Conservation (phyloP, 2,888 invertebrate species). For the Phaonia tiefii region DNA sequence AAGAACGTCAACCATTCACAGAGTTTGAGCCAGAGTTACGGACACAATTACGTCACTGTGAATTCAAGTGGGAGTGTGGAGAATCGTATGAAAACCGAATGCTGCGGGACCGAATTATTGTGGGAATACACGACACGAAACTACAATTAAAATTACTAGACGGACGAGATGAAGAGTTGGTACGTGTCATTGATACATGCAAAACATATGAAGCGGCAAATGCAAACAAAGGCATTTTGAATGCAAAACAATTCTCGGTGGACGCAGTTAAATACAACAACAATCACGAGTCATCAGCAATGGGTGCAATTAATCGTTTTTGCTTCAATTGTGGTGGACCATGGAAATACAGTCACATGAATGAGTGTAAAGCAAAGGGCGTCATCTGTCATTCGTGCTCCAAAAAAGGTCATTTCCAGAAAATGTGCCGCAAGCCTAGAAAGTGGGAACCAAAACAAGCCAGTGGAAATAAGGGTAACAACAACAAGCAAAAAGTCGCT, state of each 20-base stretch:
- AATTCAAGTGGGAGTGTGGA: slow-evolving; percentile 61
- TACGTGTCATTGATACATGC: slow-evolving; percentile 53
- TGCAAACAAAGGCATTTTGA: slow-evolving; percentile 43
- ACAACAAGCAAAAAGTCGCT: too few species aligned
- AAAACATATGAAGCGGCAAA: slow-evolving; percentile 55
- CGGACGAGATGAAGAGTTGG: slow-evolving; percentile 52
- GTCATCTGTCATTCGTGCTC: slow-evolving; percentile 49
- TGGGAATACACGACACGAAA: slow-evolving; percentile 58
- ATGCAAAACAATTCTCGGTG: slow-evolving; percentile 33
- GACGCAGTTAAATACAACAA: background rate
- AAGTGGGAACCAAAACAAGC: too few species aligned
- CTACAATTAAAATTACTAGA: too few species aligned
- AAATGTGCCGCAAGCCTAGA: slow-evolving; percentile 23
- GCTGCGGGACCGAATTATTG: slow-evolving; percentile 62
- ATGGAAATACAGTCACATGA: slow-evolving; percentile 54
- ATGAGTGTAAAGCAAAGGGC: slow-evolving; percentile 56
- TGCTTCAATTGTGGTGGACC: slow-evolving; percentile 50
- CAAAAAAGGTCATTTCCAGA: slow-evolving; percentile 42
- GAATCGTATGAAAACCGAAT: slow-evolving; percentile 61
- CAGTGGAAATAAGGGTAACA: background rate
- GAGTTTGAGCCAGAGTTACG: slow-evolving; percentile 66
- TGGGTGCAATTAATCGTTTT: slow-evolving; percentile 24
- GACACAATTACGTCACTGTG: slow-evolving; percentile 58
- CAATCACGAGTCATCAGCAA: background rate
- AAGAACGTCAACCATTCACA: slow-evolving; percentile 62